Evolutionary conservation across 2,797 vertebrate species (phyloP).

Genomic region (Platyrinchus mystaceus): DNA sequence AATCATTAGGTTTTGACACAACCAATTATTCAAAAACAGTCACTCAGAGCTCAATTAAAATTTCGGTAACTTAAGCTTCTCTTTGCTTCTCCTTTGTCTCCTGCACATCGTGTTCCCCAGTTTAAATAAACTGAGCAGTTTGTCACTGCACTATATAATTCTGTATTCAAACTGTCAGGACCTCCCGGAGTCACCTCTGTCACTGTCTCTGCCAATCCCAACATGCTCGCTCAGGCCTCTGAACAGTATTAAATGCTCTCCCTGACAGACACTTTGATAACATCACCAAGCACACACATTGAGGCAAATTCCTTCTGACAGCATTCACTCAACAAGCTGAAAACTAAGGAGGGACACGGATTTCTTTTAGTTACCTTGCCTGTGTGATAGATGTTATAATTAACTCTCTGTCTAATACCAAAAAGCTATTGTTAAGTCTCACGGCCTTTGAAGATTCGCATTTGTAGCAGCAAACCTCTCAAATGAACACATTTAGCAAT

Average conservation of each 20-base stretch:
- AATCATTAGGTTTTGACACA: constrained; percentile 61
- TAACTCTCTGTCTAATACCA: constrained; percentile 28
- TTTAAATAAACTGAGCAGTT: constrained; percentile 11
- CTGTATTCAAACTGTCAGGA: constrained; percentile 7
- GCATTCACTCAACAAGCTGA: not conserved
- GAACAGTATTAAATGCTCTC: not conserved
- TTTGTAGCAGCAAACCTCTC: constrained; percentile 46
- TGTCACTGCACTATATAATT: not conserved
- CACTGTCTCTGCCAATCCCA: constrained; percentile 3
- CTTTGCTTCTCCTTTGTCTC: constrained; percentile 3
- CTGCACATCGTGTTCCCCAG: not conserved
- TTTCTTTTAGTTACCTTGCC: not conserved
- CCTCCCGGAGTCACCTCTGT: not conserved
- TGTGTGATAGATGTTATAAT: constrained; percentile 3
- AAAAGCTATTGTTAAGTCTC: constrained; percentile 21
- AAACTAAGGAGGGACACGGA: not conserved
- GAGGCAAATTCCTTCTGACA: constrained; percentile 33
- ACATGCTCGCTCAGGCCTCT: not conserved
- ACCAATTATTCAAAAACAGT: constrained; percentile 65
- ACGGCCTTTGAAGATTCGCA: constrained; percentile 44
- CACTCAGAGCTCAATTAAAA: constrained; percentile 63
- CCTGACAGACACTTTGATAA: constrained; percentile 38
- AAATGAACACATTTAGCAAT: constrained; percentile 42
- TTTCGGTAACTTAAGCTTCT: constrained; percentile 49
- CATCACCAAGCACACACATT: not conserved